Base-by-base conservation (phyloP, 1,140 invertebrate genomes). In the Drosophila serrata region DNA sequence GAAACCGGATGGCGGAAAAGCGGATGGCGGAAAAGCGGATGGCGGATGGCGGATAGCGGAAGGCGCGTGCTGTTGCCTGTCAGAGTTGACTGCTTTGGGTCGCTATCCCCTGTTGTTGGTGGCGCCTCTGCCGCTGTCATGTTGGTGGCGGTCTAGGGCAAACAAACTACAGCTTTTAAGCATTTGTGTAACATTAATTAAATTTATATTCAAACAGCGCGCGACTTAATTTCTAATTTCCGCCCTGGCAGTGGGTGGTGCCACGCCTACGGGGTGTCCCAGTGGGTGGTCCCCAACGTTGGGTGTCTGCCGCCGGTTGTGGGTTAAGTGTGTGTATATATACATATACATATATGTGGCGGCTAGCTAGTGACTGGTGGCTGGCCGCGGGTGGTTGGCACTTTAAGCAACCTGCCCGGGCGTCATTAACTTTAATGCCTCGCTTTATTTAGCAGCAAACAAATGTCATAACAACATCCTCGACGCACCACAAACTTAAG, bases 191-290 rank as follows among this genome's bases (percentile, higher is more conserved):
- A 90, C 85, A 90, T 90, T 90, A 90, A 90, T 90, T 90, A 90
- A 90, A 90, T 90, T 90, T 90, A 90, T 90, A 90, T 90, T 90
- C 85, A 90, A 90, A 90, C 85, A 79, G 85, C 85, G 85, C 87
- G 85, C 85, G 85, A 90, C 85, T 90, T 90, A 90, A 90, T 90
- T 90, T 90, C 85, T 90, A 90, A 90, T 90, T 90, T 90, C 85
- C 85, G 85, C 85, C 75, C 67, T 81, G 75, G 56, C 80, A 67
- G 64, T 68, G 53, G 61, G 73, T 12, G 35, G 22, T 35, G 73
- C 61, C 62, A 53, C 72, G 46, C 35, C 61, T 43, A 42, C 37
- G 39, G 43, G 46, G 63, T 31, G 31, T 31, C 37, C n/a, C 7
- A 57, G 61, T 29, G 46, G 48, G 35, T 72, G 57, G 24, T 33